A percentile compares a stretch with the other conserved stretches of the same genome.
phyloP scores from a whole-genome alignment of 2,113 vertebrate genomes.

The Mugil cephalus region DNA sequence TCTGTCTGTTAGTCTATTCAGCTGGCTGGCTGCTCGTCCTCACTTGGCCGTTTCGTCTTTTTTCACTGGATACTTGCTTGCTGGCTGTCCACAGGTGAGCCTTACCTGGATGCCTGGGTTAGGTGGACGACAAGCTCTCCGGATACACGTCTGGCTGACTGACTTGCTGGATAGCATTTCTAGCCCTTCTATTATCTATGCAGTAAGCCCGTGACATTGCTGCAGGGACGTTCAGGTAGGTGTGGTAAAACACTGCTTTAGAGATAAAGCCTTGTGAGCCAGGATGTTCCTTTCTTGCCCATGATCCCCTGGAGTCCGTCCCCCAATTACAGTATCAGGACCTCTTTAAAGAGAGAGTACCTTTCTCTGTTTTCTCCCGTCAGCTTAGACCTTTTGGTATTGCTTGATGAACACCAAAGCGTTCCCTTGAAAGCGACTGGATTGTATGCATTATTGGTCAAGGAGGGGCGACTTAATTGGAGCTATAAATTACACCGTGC shows the following conservation, averaged over 20 bases:
- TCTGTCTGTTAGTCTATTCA: slow-evolving; percentile 32
- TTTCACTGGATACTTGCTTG: slow-evolving; percentile 43
- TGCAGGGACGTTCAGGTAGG: slow-evolving; percentile 50
- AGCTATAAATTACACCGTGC: slow-evolving; percentile 36
- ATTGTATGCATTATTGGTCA: slow-evolving; percentile 23
- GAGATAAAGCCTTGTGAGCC: slow-evolving; percentile 50
- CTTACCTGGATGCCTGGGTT: slow-evolving; percentile 52
- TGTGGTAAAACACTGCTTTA: slow-evolving; percentile 50
- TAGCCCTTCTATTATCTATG: slow-evolving; percentile 34
- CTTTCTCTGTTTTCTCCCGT: slow-evolving; percentile 10
- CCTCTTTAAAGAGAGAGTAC: slow-evolving; percentile 28
- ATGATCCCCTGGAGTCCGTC: slow-evolving; percentile 30
- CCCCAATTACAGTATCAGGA: slow-evolving; percentile 55
- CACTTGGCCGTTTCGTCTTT: slow-evolving; percentile 51
- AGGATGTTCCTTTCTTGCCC: slow-evolving; percentile 39
- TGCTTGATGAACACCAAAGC: slow-evolving; percentile 3
- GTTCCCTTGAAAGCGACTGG: neutral
- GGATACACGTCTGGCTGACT: slow-evolving; percentile 45
- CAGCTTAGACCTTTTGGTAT: neutral
- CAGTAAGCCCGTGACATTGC: slow-evolving; percentile 64
- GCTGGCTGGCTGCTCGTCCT: slow-evolving; percentile 42
- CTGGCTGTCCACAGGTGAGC: slow-evolving; percentile 42
- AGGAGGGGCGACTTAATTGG: slow-evolving; percentile 26
- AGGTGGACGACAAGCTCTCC: slow-evolving; percentile 38
- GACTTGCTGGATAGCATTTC: slow-evolving; percentile 45